Evolutionary conservation across 2,888 invertebrate species (phyloP).

Genomic region (Nomada fabriciana): DNA sequence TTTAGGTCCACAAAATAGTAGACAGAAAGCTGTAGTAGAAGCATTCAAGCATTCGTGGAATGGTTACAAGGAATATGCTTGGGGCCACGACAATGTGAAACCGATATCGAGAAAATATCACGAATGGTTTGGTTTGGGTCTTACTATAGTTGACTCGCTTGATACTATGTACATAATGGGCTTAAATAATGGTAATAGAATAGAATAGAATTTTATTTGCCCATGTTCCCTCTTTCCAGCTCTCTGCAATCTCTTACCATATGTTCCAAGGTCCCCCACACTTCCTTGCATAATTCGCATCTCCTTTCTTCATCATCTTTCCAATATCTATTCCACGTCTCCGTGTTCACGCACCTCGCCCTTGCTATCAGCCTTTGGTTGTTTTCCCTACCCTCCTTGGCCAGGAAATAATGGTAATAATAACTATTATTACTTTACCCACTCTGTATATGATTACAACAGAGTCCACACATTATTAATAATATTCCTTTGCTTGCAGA

Average conservation of each 20-base stretch:
- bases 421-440: background rate
- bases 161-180: slow-evolving; percentile 99
- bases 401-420: slow-evolving; percentile 91
- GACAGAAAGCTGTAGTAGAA: slow-evolving; percentile 93
- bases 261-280: too few species aligned
- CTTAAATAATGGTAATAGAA: slow-evolving; percentile 92
- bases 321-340: too few species aligned
- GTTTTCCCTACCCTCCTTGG: too few species aligned
- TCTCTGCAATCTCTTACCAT: too few species aligned
- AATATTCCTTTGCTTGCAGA: slow-evolving; percentile 86
- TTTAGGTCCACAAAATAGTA: slow-evolving; percentile 91
- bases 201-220: too few species aligned
- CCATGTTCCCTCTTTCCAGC: too few species aligned
- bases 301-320: too few species aligned
- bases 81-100: slow-evolving; percentile 98
- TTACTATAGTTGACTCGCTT: slow-evolving; percentile 97
- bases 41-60: slow-evolving; percentile 98
- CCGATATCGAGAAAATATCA: slow-evolving; percentile 93
- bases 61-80: slow-evolving; percentile 96
- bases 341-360: too few species aligned
- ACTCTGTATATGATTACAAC: background rate
- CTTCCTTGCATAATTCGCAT: too few species aligned
- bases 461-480: background rate
- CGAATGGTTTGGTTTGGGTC: slow-evolving; percentile 98
- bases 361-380: too few species aligned